phyloP scores from a whole-genome alignment of 1,140 invertebrate species.

The Arion vulgaris region DNA sequence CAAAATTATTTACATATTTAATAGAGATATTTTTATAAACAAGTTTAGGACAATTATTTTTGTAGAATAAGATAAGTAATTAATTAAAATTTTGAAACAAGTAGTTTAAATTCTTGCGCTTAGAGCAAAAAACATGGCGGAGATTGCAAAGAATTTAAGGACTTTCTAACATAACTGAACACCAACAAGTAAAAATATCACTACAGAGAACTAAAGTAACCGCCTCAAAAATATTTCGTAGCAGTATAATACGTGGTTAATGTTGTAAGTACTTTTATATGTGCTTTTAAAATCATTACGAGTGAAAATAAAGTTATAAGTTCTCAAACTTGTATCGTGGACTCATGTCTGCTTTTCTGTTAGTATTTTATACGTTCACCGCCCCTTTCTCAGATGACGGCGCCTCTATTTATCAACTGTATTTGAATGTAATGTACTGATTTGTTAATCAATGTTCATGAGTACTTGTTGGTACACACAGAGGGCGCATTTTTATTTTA shows the following conservation, averaged over 20 bases:
- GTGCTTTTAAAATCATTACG: background rate
- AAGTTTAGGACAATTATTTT: too few species aligned
- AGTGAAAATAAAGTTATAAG: background rate
- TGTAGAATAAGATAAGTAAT: too few species aligned
- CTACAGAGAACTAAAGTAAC: background rate
- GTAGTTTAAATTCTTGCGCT: slow-evolving; percentile 1
- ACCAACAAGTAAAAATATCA: background rate
- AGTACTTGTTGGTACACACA: too few species aligned
- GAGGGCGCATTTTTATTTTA: too few species aligned
- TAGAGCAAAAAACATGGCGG: slow-evolving; percentile 15
- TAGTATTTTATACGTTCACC: background rate
- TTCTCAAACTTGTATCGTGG: background rate
- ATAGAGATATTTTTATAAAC: too few species aligned
- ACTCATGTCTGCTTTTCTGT: background rate
- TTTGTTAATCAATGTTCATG: too few species aligned
- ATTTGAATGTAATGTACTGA: too few species aligned
- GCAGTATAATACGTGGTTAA: too few species aligned
- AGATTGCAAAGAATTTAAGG: slow-evolving; percentile 13
- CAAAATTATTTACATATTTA: too few species aligned
- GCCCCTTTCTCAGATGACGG: background rate
- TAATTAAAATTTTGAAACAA: slow-evolving; percentile 5
- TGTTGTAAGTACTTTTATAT: background rate
- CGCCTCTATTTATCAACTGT: too few species aligned
- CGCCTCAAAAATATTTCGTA: background rate
- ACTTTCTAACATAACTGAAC: background rate